Conservation (phyloP, 2,888 invertebrate species). For the Diaperis boleti region DNA sequence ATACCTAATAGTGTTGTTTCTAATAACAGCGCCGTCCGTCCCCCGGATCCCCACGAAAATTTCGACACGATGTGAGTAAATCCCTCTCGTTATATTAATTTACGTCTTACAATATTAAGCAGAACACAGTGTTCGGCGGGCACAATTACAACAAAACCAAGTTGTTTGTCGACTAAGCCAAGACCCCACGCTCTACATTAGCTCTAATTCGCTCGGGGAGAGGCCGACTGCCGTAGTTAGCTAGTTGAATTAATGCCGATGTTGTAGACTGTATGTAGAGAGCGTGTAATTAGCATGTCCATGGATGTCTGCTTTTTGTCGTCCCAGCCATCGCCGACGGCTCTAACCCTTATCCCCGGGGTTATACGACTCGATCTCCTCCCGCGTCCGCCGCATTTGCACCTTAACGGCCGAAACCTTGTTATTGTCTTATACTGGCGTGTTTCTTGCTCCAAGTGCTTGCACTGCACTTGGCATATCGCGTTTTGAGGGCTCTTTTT, state of each 20-base stretch:
- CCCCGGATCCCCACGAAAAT: constrained; percentile 53
- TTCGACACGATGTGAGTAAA: constrained; percentile 61
- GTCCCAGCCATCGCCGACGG: constrained; percentile 58
- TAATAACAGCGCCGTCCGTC: too few relatives aligned
- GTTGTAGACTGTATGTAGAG: constrained; percentile 67
- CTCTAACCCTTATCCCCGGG: constrained; percentile 60
- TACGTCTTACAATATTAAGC: constrained; percentile 65
- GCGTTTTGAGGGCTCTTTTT: background rate
- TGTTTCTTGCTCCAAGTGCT: constrained; percentile 27
- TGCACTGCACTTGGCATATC: background rate
- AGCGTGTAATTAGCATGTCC: constrained; percentile 68
- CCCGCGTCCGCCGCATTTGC: constrained; percentile 25
- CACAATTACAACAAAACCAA: constrained; percentile 65
- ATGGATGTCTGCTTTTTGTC: constrained; percentile 66
- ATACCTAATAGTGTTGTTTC: too few relatives aligned
- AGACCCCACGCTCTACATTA: constrained; percentile 59
- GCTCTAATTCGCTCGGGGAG: constrained; percentile 64
- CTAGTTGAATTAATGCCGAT: constrained; percentile 66
- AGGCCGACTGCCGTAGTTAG: constrained; percentile 58
- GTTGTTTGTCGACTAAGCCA: constrained; percentile 65
- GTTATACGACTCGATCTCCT: constrained; percentile 47
- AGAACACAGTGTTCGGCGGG: constrained; percentile 63
- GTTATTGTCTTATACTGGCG: constrained; percentile 44
- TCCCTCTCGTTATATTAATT: constrained; percentile 65
- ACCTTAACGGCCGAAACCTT: constrained; percentile 43